phyloP scores from a whole-genome alignment of 1,140 invertebrate genomes.

The Rhynchophorus ferrugineus region DNA sequence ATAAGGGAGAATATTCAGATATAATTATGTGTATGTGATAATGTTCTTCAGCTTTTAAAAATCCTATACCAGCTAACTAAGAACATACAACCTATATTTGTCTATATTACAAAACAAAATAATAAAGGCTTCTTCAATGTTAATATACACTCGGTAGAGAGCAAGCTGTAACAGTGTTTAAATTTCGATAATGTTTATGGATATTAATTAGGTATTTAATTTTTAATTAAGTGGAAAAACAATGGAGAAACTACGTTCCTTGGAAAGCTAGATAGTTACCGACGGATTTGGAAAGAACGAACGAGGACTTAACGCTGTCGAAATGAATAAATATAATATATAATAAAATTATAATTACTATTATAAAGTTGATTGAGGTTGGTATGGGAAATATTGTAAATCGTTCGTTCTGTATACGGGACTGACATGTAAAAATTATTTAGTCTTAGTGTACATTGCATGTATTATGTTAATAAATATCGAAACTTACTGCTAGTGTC shows the following conservation, averaged over 20 bases:
- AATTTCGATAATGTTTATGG: too few species aligned
- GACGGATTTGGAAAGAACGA: too few species aligned
- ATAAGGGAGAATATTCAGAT: neutral
- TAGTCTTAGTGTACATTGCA: conserved; percentile 24
- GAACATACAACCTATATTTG: neutral
- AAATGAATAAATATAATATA: too few species aligned
- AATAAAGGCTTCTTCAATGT: neutral
- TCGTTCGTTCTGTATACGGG: neutral
- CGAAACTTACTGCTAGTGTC: too few species aligned
- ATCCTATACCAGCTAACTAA: neutral
- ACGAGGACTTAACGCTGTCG: too few species aligned
- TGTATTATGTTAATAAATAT: conserved; percentile 28
- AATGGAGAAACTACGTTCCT: neutral
- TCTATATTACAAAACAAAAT: neutral
- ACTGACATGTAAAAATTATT: conserved; percentile 25
- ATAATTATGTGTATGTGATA: conserved; percentile 1
- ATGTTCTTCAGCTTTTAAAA: neutral
- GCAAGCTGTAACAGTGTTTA: too few species aligned
- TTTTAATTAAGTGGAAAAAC: too few species aligned
- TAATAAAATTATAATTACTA: too few species aligned
- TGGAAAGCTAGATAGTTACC: neutral
- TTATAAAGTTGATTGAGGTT: too few species aligned
- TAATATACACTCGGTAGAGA: too few species aligned
- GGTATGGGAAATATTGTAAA: too few species aligned
- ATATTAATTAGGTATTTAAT: too few species aligned